Evolutionary conservation across 1,140 invertebrate species (phyloP).

Genomic region (Saccostrea cuccullata): DNA sequence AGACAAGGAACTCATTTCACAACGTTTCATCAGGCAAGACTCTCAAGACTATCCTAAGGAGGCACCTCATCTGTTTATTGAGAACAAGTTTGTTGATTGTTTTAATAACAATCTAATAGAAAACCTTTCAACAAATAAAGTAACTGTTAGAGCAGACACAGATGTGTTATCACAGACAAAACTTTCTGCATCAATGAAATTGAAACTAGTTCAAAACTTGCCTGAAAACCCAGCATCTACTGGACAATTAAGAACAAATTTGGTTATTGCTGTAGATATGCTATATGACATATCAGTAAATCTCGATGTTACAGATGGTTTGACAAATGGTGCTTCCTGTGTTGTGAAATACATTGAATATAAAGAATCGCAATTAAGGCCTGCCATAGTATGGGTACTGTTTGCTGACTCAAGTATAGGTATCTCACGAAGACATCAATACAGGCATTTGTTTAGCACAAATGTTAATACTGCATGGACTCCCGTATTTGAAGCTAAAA

Average conservation of each 20-base stretch:
- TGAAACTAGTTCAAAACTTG: constrained; percentile 37
- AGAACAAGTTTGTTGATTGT: no score
- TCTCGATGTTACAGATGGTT: no score
- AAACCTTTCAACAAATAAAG: no score
- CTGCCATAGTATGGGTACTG: constrained; percentile 50
- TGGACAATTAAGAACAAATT: no score
- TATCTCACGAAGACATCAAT: constrained; percentile 36
- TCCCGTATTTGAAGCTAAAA: constrained; percentile 47
- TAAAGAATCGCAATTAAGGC: constrained; percentile 29
- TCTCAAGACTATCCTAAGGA: background rate
- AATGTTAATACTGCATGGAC: constrained; percentile 35
- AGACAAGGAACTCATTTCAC: background rate
- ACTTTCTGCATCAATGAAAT: constrained; percentile 40
- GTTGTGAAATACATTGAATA: constrained; percentile 54
- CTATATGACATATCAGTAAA: no score
- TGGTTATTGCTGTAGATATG: no score
- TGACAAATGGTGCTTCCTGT: background rate
- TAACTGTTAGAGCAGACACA: no score
- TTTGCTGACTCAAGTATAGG: constrained; percentile 47
- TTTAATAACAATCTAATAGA: no score
- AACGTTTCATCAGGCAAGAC: background rate
- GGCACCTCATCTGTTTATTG: no score
- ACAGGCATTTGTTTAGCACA: constrained; percentile 30
- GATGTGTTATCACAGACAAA: background rate
- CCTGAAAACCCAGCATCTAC: constrained; percentile 7